Evolutionary conservation across 2,797 vertebrate genomes (phyloP).

Genomic region (Graptemys geographica): DNA sequence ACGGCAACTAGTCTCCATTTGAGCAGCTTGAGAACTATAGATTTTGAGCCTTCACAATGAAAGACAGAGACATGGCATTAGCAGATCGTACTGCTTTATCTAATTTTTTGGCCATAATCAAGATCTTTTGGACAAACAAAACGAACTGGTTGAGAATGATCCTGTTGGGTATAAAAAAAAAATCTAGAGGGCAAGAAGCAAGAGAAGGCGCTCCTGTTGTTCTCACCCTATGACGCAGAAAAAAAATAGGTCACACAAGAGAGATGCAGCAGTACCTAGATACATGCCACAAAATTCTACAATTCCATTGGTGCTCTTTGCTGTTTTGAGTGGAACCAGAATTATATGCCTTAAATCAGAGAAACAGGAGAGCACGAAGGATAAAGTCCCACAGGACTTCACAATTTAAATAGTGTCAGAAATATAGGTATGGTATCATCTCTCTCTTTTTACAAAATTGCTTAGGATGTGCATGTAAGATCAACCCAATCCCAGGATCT

Average conservation of each 20-base stretch:
- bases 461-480: neutral
- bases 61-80: neutral
- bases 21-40: neutral
- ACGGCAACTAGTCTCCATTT: no score
- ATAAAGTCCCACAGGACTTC: neutral
- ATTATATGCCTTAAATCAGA: neutral
- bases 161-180: neutral
- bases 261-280: no score
- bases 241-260: no score
- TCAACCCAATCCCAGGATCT: neutral
- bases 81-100: neutral
- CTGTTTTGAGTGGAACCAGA: neutral
- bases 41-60: neutral
- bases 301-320: neutral
- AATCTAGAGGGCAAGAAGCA: neutral
- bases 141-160: neutral
- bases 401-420: neutral
- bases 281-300: neutral
- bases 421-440: neutral
- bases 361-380: neutral
- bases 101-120: neutral
- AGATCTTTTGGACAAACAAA: neutral
- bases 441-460: neutral
- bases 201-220: neutral
- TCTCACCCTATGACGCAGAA: no score